Evolutionary conservation across 2,888 invertebrate species (phyloP).

Genomic region (Periphyllus acericola): DNA sequence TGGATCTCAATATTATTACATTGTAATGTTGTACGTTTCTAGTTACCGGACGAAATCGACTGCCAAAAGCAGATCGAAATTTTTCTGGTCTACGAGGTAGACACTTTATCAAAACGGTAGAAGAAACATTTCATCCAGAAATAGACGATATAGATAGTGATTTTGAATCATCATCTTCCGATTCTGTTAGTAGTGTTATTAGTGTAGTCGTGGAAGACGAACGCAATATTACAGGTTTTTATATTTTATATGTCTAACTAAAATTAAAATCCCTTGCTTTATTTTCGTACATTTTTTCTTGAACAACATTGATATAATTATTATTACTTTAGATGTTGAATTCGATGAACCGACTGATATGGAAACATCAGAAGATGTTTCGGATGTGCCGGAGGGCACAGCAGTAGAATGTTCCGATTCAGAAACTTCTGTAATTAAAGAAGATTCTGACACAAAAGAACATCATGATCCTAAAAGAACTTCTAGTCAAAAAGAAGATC

Average conservation of each 20-base stretch:
- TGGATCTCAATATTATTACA: neutral
- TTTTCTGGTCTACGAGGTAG: constrained; percentile 57
- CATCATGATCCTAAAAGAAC: neutral
- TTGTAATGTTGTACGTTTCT: neutral
- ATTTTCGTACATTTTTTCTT: neutral
- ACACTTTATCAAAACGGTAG: constrained; percentile 56
- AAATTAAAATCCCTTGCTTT: neutral
- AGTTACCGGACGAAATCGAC: constrained; percentile 46
- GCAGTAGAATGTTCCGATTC: neutral
- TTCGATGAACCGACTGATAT: neutral
- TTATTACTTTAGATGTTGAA: constrained; percentile 25
- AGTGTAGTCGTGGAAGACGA: constrained; percentile 77
- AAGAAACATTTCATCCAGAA: constrained; percentile 82
- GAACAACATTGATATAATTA: neutral
- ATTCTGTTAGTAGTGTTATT: constrained; percentile 87
- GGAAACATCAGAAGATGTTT: neutral
- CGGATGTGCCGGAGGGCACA: neutral
- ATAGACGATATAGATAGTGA: constrained; percentile 91
- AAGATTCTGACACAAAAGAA: neutral
- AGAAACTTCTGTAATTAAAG: neutral
- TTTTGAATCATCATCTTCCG: constrained; percentile 87
- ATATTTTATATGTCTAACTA: neutral
- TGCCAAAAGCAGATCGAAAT: constrained; percentile 54
- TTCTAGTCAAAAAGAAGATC: neutral
- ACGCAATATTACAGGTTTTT: constrained; percentile 63